These are phyloP conservation scores for Peromyscus eremicus DNA, from an alignment of 2,797 vertebrate genomes.

Conservation along the genomic window DNA sequence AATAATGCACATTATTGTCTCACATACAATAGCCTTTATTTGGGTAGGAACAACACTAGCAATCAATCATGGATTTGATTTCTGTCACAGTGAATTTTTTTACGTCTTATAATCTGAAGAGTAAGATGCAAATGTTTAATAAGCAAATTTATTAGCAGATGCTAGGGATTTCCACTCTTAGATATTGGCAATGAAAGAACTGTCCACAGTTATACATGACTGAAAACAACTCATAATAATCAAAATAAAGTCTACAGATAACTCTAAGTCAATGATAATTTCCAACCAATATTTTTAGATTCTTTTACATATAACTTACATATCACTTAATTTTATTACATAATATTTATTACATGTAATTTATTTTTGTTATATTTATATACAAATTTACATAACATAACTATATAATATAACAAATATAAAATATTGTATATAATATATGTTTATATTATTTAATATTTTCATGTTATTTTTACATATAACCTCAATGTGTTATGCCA, in stretches of 20 bases:
- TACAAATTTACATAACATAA: not conserved
- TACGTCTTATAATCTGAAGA: not conserved
- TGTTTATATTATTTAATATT: not conserved
- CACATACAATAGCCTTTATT: not conserved
- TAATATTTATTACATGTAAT: not conserved
- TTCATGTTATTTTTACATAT: not conserved
- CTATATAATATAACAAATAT: not conserved
- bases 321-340: not conserved
- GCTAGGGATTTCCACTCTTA: not conserved
- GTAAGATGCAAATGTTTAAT: not conserved
- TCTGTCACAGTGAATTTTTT: not conserved
- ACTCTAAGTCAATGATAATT: not conserved
- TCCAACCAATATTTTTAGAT: not conserved
- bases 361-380: not conserved
- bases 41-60: not conserved
- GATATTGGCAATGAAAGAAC: not conserved
- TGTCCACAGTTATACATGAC: not conserved
- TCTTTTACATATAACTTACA: not conserved
- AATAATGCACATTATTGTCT: not conserved
- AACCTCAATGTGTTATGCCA: not conserved
- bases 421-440: not conserved
- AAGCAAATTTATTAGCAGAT: not conserved
- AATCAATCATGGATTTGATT: conserved; percentile 26
- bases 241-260: not conserved
- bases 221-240: not conserved